A percentile compares a stretch with the other conserved stretches of the same genome.
Evolutionary conservation across 2,888 invertebrate genomes (phyloP).

Genomic region (Agrotis puta): DNA sequence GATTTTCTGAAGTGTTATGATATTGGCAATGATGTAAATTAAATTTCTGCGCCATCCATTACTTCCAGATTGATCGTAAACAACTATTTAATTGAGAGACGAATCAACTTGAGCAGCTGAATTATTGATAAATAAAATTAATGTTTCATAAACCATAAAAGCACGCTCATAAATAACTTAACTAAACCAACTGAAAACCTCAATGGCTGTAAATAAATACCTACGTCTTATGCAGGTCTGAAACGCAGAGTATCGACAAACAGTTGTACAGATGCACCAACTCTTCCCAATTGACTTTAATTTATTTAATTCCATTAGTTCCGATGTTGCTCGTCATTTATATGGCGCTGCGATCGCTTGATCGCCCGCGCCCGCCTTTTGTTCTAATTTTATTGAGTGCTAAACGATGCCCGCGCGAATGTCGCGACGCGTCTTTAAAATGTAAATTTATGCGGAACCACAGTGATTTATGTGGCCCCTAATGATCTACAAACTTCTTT

Average conservation of each 20-base stretch:
- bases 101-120: slow-evolving; percentile 29
- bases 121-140: slow-evolving; percentile 23
- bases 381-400: slow-evolving; percentile 83
- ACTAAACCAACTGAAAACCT: slow-evolving; percentile 16
- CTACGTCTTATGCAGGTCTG: slow-evolving; percentile 4
- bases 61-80: slow-evolving; percentile 42
- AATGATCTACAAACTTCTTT: slow-evolving; percentile 79
- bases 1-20: slow-evolving; percentile 45
- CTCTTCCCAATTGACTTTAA: slow-evolving; percentile 47
- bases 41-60: slow-evolving; percentile 36
- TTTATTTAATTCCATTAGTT: slow-evolving; percentile 62
- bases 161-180: slow-evolving; percentile 7
- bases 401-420: slow-evolving; percentile 75
- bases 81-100: slow-evolving; percentile 42
- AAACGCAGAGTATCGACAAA: slow-evolving; percentile 45
- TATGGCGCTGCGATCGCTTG: slow-evolving; percentile 62
- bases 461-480: slow-evolving; percentile 80
- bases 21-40: slow-evolving; percentile 36
- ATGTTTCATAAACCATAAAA: slow-evolving; percentile 20
- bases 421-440: slow-evolving; percentile 77
- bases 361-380: slow-evolving; percentile 75
- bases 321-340: slow-evolving; percentile 59
- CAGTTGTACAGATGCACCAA: slow-evolving; percentile 36
- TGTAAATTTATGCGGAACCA: slow-evolving; percentile 85
- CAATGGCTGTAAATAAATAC: slow-evolving; percentile 20